phyloP scores from a whole-genome alignment of 2,797 vertebrate genomes.

The Pipistrellus pygmaeus region DNA sequence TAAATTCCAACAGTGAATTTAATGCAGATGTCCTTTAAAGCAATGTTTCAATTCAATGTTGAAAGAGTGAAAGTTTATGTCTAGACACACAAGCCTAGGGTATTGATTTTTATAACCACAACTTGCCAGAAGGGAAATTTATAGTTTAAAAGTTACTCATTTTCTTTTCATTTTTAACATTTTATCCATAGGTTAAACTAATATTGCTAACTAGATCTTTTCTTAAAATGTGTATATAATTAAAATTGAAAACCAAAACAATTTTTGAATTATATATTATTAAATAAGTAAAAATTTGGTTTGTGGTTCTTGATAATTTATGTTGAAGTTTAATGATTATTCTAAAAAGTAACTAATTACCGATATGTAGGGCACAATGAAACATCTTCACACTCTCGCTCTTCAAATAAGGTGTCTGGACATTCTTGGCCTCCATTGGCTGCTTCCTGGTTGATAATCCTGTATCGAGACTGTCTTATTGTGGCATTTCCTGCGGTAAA shows the following conservation, averaged over 20 bases:
- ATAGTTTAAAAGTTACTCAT: slow-evolving; percentile 10
- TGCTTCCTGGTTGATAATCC: slow-evolving; percentile 92
- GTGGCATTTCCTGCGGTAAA: slow-evolving; percentile 91
- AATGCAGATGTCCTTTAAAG: slow-evolving; percentile 44
- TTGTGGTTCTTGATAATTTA: not conserved
- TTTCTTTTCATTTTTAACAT: not conserved
- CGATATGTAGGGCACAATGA: slow-evolving; percentile 92
- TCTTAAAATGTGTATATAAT: slow-evolving; percentile 1
- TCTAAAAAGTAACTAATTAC: slow-evolving; percentile 78
- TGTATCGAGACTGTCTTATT: slow-evolving; percentile 93
- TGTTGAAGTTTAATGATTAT: not conserved
- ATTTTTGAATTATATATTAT: not conserved
- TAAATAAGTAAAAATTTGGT: not conserved
- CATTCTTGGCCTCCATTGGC: slow-evolving; percentile 94
- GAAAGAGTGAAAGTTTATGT: not conserved
- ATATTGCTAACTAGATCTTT: not conserved
- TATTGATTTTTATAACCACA: not conserved
- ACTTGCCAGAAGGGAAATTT: not conserved
- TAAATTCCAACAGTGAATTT: slow-evolving; percentile 44
- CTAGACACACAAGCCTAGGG: not conserved
- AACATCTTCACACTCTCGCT: slow-evolving; percentile 95
- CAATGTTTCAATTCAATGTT: not conserved
- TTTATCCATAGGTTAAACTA: not conserved
- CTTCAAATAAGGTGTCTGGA: slow-evolving; percentile 96
- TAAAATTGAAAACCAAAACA: not conserved